Percentiles rank a stretch among this genome's conserved stretches.
Conservation (phyloP, 2,113 vertebrate genomes). For the Calidris pygmaea region DNA sequence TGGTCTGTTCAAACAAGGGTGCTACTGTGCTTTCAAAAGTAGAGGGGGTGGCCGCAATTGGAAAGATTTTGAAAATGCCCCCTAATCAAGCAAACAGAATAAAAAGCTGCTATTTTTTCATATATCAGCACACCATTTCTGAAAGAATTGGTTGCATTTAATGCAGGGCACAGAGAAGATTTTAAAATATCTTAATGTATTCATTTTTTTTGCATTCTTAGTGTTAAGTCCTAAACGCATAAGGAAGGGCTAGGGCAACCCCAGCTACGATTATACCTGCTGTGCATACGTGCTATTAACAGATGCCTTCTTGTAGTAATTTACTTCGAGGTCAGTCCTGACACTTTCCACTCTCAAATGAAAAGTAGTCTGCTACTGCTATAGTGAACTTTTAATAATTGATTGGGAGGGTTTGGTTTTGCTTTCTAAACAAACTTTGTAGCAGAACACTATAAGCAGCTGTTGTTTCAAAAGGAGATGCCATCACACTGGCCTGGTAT, state of each 20-base stretch:
- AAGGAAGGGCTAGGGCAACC: neutral
- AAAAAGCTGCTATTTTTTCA: slow-evolving; percentile 35
- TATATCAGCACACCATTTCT: neutral
- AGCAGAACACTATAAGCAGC: neutral
- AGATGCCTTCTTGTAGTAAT: slow-evolving; percentile 29
- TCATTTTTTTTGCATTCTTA: neutral
- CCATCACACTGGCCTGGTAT: neutral
- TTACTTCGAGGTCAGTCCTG: slow-evolving; percentile 37
- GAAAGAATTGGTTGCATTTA: neutral
- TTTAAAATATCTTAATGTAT: neutral
- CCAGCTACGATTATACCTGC: slow-evolving; percentile 21
- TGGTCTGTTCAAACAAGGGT: slow-evolving; percentile 66
- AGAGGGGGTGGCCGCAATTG: neutral
- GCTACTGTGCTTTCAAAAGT: slow-evolving; percentile 28
- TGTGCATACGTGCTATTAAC: slow-evolving; percentile 21
- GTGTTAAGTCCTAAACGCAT: neutral
- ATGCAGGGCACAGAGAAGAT: neutral
- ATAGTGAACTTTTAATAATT: neutral
- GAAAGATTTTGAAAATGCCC: slow-evolving; percentile 33
- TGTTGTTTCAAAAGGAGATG: neutral
- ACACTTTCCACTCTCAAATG: slow-evolving; percentile 2
- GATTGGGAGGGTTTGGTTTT: neutral
- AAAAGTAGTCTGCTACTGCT: neutral
- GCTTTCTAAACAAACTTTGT: neutral
- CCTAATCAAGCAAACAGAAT: slow-evolving; percentile 24